A percentile compares a stretch with the other conserved stretches of the same genome.
These are phyloP conservation scores for Heliconius sara DNA, from an alignment of 2,888 invertebrate genomes.

Conservation along the genomic window DNA sequence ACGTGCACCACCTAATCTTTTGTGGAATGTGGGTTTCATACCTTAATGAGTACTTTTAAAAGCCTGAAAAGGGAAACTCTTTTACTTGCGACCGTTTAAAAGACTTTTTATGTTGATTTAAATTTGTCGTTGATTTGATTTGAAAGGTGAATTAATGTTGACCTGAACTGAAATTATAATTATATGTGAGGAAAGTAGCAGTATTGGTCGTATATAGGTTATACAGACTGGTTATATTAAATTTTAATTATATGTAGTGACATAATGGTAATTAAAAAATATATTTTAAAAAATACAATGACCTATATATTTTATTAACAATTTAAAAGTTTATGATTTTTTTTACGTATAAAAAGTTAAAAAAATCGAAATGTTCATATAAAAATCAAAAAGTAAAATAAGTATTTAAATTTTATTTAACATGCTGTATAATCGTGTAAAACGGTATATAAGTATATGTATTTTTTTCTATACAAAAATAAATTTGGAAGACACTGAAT, in stretches of 20 bases:
- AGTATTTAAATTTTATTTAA: no score
- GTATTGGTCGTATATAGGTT: constrained; percentile 5
- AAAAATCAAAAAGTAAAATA: no score
- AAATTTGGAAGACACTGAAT: background rate
- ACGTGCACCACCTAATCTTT: constrained; percentile 75
- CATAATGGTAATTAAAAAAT: no score
- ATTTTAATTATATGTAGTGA: background rate
- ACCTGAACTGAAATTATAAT: constrained; percentile 40
- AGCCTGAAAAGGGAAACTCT: constrained; percentile 77
- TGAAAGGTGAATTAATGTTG: constrained; percentile 47
- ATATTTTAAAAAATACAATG: no score
- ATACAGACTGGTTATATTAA: background rate
- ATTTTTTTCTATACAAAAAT: no score
- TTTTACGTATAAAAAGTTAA: no score
- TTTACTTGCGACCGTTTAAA: constrained; percentile 56
- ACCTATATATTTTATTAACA: no score
- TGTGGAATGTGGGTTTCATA: constrained; percentile 81
- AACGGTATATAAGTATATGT: no score
- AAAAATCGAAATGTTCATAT: no score
- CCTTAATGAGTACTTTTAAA: constrained; percentile 77
- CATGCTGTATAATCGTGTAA: no score
- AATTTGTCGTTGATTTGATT: constrained; percentile 53
- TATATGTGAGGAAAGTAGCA: background rate
- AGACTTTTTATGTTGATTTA: constrained; percentile 50
- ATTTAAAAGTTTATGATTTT: no score